These are phyloP conservation scores for Scelioninae gen. 2 DNA, from an alignment of 2,888 invertebrate genomes.

Conservation along the genomic window DNA sequence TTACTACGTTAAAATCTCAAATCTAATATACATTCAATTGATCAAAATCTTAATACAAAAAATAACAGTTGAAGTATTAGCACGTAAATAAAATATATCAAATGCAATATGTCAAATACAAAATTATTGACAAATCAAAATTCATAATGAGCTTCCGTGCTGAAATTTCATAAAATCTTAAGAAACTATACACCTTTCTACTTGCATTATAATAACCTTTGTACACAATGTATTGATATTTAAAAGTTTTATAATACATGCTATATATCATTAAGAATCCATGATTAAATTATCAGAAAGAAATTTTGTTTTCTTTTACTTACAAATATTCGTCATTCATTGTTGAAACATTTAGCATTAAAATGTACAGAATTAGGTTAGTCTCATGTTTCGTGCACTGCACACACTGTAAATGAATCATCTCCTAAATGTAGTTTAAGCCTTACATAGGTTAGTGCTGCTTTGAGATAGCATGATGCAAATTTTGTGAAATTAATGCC, in stretches of 20 bases:
- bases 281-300: slow-evolving; percentile 7
- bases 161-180: slow-evolving; percentile 2
- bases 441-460: slow-evolving; percentile 42
- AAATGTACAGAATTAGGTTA: slow-evolving; percentile 39
- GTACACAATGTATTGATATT: slow-evolving; percentile 2
- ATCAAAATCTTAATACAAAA: background rate
- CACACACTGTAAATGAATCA: slow-evolving; percentile 39
- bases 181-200: slow-evolving; percentile 17
- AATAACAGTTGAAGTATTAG: background rate
- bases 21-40: no score
- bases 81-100: background rate
- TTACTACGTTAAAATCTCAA: no score
- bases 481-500: slow-evolving; percentile 33
- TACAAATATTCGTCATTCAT: slow-evolving; percentile 11
- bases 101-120: background rate
- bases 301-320: background rate
- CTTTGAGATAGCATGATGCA: slow-evolving; percentile 46
- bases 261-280: background rate
- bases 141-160: background rate
- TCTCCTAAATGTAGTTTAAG: slow-evolving; percentile 39
- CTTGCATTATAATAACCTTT: slow-evolving; percentile 5
- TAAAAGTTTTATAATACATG: slow-evolving; percentile 8
- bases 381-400: slow-evolving; percentile 33
- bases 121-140: background rate
- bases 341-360: slow-evolving; percentile 26